Evolutionary conservation across 2,888 invertebrate genomes (phyloP).

Genomic region (Melangyna quadrimaculata): DNA sequence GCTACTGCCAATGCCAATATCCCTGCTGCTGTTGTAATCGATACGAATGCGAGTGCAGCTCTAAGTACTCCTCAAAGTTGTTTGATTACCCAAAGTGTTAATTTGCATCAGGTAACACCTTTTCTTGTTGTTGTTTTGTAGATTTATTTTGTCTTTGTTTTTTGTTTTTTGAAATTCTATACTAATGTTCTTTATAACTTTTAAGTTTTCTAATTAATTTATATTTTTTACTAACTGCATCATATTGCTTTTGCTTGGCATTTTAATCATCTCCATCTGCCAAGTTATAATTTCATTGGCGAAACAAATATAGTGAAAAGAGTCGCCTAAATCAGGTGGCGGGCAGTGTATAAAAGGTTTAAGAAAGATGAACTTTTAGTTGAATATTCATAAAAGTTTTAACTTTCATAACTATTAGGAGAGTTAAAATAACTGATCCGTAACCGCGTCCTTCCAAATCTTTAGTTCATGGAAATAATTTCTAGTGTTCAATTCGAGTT

Average conservation of each 20-base stretch:
- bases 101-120: conserved; percentile 77
- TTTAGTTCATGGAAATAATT: no score
- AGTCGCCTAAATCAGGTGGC: no score
- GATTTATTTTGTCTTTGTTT: conserved; percentile 24
- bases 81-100: conserved; percentile 76
- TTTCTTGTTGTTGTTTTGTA: conserved; percentile 69
- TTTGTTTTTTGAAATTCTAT: conserved; percentile 26
- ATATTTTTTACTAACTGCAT: conserved; percentile 3
- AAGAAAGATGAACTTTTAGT: no score
- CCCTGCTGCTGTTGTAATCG: conserved; percentile 74
- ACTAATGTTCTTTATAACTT: neutral
- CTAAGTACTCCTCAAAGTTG: conserved; percentile 76
- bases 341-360: no score
- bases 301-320: no score
- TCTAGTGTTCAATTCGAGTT: no score
- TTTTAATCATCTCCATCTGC: neutral
- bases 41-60: conserved; percentile 77
- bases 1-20: conserved; percentile 72
- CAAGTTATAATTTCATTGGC: neutral
- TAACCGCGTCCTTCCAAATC: no score
- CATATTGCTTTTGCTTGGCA: neutral
- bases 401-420: no score
- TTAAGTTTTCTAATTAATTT: neutral
- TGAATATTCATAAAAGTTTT: no score
- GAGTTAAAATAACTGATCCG: no score